Evolutionary conservation across 2,797 vertebrate species (phyloP).

Genomic region (Tenualosa thibaudeaui): DNA sequence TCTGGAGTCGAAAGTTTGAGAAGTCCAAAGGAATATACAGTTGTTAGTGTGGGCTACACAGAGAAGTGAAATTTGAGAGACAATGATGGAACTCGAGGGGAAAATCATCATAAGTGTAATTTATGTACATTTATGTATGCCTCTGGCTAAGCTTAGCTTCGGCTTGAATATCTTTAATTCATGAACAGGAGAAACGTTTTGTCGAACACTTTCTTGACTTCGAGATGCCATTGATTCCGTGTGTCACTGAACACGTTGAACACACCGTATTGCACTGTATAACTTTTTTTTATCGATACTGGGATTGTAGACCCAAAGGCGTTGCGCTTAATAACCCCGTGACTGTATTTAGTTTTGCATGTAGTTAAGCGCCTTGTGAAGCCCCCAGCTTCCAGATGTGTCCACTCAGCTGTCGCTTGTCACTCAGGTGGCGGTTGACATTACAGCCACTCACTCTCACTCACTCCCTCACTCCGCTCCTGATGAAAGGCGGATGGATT

Average conservation of each 20-base stretch:
- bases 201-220: background rate
- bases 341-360: conserved; percentile 39
- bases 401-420: conserved; percentile 86
- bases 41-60: background rate
- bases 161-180: background rate
- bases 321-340: background rate
- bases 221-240: background rate
- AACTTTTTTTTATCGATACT: background rate
- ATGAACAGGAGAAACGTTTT: background rate
- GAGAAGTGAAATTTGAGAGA: background rate
- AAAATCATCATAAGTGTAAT: background rate
- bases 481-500: background rate
- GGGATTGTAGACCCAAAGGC: background rate
- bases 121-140: background rate
- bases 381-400: conserved; percentile 82
- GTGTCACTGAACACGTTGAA: background rate
- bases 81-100: background rate
- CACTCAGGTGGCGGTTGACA: conserved; percentile 81
- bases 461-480: background rate
- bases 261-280: background rate
- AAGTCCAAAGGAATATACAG: background rate
- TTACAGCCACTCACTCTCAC: background rate
- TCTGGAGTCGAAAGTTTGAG: background rate
- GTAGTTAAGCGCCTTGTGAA: conserved; percentile 49
- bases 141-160: background rate